Conservation (phyloP, 2,113 vertebrate species). For the Coracopsis vasa region DNA sequence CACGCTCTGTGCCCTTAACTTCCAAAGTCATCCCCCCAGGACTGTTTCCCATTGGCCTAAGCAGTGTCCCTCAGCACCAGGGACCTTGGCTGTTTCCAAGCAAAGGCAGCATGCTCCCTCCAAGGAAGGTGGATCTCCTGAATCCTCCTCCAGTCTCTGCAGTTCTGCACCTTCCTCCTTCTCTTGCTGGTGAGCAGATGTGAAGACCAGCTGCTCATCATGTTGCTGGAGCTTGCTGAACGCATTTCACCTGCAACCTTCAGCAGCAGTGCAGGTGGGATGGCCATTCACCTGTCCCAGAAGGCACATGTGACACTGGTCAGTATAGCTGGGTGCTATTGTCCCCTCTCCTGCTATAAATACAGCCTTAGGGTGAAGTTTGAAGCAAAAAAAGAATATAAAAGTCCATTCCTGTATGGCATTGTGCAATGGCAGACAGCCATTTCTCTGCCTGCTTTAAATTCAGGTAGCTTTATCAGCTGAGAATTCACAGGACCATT, state of each 20-base stretch:
- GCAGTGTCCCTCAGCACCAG: not conserved
- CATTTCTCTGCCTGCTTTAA: not conserved
- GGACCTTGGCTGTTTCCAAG: not conserved
- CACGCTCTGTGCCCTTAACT: not conserved
- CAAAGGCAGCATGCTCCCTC: not conserved
- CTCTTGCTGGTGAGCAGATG: not conserved
- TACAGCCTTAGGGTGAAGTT: not conserved
- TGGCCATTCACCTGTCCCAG: not conserved
- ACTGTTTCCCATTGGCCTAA: not conserved
- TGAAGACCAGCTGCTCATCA: not conserved
- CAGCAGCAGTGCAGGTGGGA: not conserved
- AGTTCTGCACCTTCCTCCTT: not conserved
- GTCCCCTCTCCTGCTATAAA: not conserved
- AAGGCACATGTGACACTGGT: not conserved
- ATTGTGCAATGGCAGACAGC: not conserved
- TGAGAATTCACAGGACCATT: not conserved
- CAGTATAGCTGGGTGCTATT: not conserved
- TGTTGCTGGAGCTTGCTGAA: not conserved
- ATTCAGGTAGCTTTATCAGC: not conserved
- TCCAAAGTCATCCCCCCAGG: accelerated
- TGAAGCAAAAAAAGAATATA: not conserved
- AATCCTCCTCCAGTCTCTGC: not conserved
- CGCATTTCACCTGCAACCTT: not conserved
- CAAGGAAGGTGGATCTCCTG: not conserved
- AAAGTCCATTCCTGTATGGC: not conserved